These are phyloP conservation scores for Frieseomelitta varia DNA, from an alignment of 1,140 invertebrate species.

Conservation along the genomic window DNA sequence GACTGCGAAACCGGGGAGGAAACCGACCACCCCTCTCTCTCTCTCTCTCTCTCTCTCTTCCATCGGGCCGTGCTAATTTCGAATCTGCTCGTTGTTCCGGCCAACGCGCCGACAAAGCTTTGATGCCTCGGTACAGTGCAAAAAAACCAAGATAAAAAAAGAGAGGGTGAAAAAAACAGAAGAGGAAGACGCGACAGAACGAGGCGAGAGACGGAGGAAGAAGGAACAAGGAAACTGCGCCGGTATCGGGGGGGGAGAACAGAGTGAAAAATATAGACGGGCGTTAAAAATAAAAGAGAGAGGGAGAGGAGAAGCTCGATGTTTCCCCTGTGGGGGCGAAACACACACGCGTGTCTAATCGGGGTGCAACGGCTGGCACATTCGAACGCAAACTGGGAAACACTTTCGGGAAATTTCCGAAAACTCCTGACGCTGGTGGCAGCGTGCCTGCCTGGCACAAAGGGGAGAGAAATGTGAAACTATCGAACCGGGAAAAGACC, in stretches of 20 bases:
- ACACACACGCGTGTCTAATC: no score
- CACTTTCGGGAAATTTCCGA: no score
- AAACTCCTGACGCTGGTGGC: no score
- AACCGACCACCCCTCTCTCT: not conserved
- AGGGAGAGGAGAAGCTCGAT: no score
- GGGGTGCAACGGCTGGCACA: no score
- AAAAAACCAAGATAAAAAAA: conserved; percentile 38
- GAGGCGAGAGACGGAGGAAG: not conserved
- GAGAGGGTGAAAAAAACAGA: not conserved
- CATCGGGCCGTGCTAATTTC: conserved; percentile 67
- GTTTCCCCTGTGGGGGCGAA: no score
- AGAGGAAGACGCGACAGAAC: not conserved
- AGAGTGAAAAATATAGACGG: not conserved
- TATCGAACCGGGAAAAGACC: not conserved
- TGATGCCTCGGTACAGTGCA: conserved; percentile 57
- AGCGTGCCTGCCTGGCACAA: no score
- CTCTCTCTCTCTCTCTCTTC: conserved; percentile 43
- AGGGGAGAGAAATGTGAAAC: not conserved
- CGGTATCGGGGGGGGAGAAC: not conserved
- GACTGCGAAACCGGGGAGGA: conserved; percentile 19
- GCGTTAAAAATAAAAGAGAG: not conserved
- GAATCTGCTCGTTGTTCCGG: conserved; percentile 71
- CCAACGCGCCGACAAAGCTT: conserved; percentile 71
- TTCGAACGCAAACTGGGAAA: no score
- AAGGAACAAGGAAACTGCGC: conserved; percentile 8